Evolutionary conservation across 2,797 vertebrate genomes (phyloP), one percentile per base, ranked within the genome.

Genomic region (Protonibea diacanthus): DNA sequence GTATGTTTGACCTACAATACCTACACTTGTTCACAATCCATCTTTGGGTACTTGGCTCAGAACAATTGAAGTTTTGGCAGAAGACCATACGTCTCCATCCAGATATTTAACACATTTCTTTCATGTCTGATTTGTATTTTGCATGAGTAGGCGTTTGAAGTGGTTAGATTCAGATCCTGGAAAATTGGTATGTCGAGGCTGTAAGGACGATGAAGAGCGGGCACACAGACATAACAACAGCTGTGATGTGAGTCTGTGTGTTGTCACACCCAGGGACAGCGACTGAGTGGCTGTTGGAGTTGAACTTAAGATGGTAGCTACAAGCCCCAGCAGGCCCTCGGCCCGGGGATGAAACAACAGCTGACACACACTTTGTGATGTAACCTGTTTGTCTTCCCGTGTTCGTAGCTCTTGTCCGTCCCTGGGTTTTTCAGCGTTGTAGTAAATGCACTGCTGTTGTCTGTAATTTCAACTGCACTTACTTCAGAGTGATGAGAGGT

Each of bases 301-400:
- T 78, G 51, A 85, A 83, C 74, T 83, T 84, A 67, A 85, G 81
- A 82, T 68, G 60, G 61, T 58, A 60, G 76, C 51, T 82, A 75
- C 89, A 83, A 83, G 88, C 55, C 87, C 67, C 68, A 70, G 67
- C 87, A 88, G 76, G 86, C 85, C 80, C 57, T 11, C 59, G 15
- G 33, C 51, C 63, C 56, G n/a, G 44, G 47, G 70, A 86, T 63
- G 63, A 82, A 78, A 78, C 63, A 84, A 25, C 71, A 72, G 68
- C 74, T 78, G 58, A 76, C 72, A 63, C 23, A 67, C 42, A n/a
- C 74, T 57, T 55, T 78, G 79, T 80, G 62, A 88, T 88, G 87
- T 84, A 83, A 91, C 87, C 71, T 40, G 83, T 88, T 82, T 82
- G 74, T 72, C 72, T 74, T 59, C 52, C 45, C 81, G 38, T 65